Evolutionary conservation across 2,888 invertebrate species (phyloP), one percentile per base, ranked within the genome.

Genomic region (Euzetes globulus): DNA sequence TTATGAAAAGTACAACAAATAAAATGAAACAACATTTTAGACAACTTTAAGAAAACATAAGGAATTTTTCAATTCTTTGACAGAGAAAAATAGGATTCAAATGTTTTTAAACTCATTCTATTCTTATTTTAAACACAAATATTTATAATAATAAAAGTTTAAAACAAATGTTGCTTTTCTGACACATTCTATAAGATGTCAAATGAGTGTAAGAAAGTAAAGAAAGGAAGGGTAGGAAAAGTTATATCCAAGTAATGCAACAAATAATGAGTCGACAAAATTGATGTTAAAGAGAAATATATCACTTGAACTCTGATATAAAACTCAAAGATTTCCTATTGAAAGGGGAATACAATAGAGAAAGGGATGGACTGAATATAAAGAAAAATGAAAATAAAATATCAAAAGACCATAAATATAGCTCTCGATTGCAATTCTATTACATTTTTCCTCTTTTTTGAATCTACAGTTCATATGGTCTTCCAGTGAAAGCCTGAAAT

Each of bases 391-490:
- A 68, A 68, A 25, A 68, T 68, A 68, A 68, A 45, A 68, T 25
- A 68, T 68, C 68, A 22, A 68, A 68, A 45, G 41, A 45, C 41
- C 22, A 41, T n/a, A 68, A 41, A 68, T 25, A 45, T 45, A 7
- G 5, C n/a, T 68, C 68, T 68, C 68, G n/a, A 68, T 68, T 68
- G 68, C 19, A 68, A 68, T 45, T 33, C n/a, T 68, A 68, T 68
- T 68, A 68, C 68, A 68, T n/a, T 68, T 68, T 68, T 45, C 37
- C 7, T 22, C 45, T 7, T 0, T 45, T 33, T 33, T 33, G 33
- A 33, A 9, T 68, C 45, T 25, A 6, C 19, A 45, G 68, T 68
- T 68, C 68, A 68, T 45, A 68, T 68, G 41, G 41, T 45, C 19
- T 45, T 68, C n/a, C 25, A 68, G 41, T 68, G 37, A 19, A 45